These are phyloP conservation scores for Myotis yumanensis DNA, from an alignment of 2,113 vertebrate genomes.

Conservation along the genomic window DNA sequence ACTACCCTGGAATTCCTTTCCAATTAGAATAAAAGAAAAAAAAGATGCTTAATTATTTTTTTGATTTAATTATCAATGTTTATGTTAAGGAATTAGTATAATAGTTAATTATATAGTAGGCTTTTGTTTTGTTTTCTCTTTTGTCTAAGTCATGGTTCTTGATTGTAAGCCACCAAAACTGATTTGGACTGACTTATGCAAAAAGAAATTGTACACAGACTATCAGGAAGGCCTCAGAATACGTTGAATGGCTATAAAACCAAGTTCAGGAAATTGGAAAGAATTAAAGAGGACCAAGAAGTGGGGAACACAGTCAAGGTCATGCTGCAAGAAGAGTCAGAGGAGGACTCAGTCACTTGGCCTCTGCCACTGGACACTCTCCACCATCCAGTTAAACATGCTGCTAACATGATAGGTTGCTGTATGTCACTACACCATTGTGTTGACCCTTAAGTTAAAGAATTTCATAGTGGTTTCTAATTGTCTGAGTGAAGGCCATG, in stretches of 20 bases:
- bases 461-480: neutral
- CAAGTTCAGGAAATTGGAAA: neutral
- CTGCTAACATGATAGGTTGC: neutral
- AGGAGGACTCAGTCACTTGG: neutral
- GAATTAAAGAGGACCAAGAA: neutral
- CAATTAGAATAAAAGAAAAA: neutral
- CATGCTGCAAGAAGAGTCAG: neutral
- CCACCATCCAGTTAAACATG: neutral
- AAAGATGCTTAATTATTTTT: neutral
- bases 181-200: neutral
- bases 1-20: neutral
- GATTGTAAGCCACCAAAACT: neutral
- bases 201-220: neutral
- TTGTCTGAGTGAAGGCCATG: neutral
- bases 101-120: no score
- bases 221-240: neutral
- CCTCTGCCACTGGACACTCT: neutral
- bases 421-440: neutral
- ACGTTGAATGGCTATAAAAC: neutral
- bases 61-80: neutral
- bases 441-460: neutral
- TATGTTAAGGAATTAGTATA: neutral
- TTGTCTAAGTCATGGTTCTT: neutral
- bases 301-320: neutral
- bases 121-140: slow-evolving; percentile 5